Evolutionary conservation across 1,140 invertebrate species (phyloP), one percentile per base, ranked within the genome.

Genomic region (Philopotamus ludificatus): DNA sequence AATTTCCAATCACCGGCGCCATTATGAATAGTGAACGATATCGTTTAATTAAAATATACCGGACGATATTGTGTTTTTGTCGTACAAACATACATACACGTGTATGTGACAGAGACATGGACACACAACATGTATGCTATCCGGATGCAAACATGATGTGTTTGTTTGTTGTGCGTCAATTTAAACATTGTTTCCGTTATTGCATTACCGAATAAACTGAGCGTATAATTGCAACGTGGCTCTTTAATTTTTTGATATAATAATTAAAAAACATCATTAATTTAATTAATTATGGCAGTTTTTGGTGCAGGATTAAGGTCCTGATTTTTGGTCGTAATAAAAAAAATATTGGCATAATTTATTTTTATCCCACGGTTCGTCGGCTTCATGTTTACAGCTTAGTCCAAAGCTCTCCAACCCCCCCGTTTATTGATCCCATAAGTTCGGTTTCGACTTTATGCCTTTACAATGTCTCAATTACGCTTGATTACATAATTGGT

Each of bases 381-480:
- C n/a, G 18, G 16, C 2, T 8, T 21, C 3, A n/a, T 12, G 45
- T 9, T 49, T 10, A 22, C 20, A 15, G 41, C n/a, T 54, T 34
- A 51, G 23, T 12, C 25, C 9, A 34, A n/a, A 34, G 51, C 41
- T 54, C 9, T 34, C 51, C 28, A 54, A 34, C 8, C 21, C 15
- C 20, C 23, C 3, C 23, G 21, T n/a, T n/a, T 4, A 12, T 44
- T 18, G 10, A 9, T 2, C 20, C 8, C 16, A 54, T 34, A 25
- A 25, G 4, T 54, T 54, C 25, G 25, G 3, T 16, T 25, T 8
- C 51, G 8, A n/a, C 15, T 42, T 18, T 34, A 26, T 25, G 26
- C 8, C 51, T 55, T 55, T 57, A 20, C 54, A 39, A 39, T n/a
- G 54, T 57, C 54, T 57, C 54, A 57, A 57, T 57, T 57, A 42